Evolutionary conservation across 1,140 invertebrate genomes (phyloP).

Genomic region (Neotoxoptera formosana): DNA sequence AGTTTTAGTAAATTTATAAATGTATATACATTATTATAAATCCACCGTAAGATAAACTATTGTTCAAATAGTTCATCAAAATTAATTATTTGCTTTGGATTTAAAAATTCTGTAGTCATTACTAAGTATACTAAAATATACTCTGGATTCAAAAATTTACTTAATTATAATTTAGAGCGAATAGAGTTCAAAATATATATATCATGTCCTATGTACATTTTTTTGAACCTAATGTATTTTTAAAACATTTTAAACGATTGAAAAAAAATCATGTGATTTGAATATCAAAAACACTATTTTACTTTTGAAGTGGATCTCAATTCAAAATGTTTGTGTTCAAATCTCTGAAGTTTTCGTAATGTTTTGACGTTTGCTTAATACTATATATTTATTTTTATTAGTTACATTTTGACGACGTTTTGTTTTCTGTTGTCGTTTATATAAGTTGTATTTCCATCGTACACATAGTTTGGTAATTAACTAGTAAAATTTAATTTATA

Average conservation of each 20-base stretch:
- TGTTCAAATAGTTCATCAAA: not conserved
- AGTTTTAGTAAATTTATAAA: not conserved
- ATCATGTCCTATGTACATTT: not conserved
- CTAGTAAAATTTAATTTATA: not conserved
- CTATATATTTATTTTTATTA: not conserved
- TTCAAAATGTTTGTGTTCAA: not conserved
- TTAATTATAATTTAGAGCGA: not conserved
- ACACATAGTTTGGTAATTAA: not conserved
- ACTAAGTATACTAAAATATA: not conserved
- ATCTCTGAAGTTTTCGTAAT: not conserved
- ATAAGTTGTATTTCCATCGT: not conserved
- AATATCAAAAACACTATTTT: slow-evolving; percentile 26
- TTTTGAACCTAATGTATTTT: not conserved
- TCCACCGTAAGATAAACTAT: not conserved
- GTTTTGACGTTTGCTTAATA: not conserved
- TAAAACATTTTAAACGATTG: not conserved
- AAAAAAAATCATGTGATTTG: not conserved
- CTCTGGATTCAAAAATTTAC: not conserved
- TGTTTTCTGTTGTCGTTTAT: not conserved
- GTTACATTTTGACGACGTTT: not conserved
- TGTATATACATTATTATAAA: not conserved
- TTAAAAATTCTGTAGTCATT: not conserved
- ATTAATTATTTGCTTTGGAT: not conserved
- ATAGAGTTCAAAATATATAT: not conserved
- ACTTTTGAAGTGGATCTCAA: not conserved